Evolutionary conservation across 2,113 vertebrate species (phyloP).

Genomic region (Sinocyclocheilus grahami): DNA sequence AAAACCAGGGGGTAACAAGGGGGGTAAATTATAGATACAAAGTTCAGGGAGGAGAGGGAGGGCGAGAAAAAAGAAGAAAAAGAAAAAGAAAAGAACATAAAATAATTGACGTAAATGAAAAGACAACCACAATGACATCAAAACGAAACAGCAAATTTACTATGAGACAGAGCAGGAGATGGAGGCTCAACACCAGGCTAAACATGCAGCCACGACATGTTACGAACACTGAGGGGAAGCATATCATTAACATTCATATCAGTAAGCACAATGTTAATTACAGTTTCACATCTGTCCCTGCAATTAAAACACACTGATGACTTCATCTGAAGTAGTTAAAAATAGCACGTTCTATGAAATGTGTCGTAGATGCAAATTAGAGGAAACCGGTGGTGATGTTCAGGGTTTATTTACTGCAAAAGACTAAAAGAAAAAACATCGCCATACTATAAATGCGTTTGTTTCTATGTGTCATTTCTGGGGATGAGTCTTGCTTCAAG

Average conservation of each 20-base stretch:
- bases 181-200: conserved; percentile 15
- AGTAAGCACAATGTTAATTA: conserved; percentile 32
- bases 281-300: conserved; percentile 9
- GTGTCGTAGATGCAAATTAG: background rate
- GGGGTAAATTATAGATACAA: conserved; percentile 50
- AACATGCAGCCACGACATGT: conserved; percentile 40
- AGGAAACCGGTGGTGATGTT: background rate
- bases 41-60: conserved; percentile 16
- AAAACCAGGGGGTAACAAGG: conserved; percentile 39
- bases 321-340: conserved; percentile 10
- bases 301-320: conserved; percentile 35
- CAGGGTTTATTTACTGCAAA: background rate
- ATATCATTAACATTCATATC: conserved; percentile 38
- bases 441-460: background rate
- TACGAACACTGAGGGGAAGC: conserved; percentile 36
- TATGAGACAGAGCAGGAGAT: conserved; percentile 40
- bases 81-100: conserved; percentile 43
- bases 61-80: conserved; percentile 22
- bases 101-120: conserved; percentile 51
- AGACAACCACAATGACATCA: conserved; percentile 37
- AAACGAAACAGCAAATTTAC: conserved; percentile 47
- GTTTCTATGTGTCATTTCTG: background rate
- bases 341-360: background rate
- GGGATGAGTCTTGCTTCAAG: conserved; percentile 11
- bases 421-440: background rate